Evolutionary conservation across 2,797 vertebrate genomes (phyloP).

Genomic region (Silurus aristotelis): DNA sequence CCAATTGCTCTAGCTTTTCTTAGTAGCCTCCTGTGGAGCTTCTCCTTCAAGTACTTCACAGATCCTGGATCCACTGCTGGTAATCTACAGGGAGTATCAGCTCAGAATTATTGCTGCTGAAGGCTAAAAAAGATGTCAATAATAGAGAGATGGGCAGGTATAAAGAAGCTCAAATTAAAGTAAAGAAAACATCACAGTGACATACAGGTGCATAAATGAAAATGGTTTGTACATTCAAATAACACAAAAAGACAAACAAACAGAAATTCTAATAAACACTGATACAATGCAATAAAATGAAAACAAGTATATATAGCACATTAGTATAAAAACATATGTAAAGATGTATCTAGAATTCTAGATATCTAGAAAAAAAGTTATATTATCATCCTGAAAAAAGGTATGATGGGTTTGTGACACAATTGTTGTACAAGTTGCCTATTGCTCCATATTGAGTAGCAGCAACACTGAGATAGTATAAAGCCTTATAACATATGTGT

Average conservation of each 20-base stretch:
- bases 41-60: conserved; percentile 53
- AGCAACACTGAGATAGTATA: not conserved
- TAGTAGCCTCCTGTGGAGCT: conserved; percentile 49
- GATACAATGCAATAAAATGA: not conserved
- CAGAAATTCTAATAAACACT: not conserved
- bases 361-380: no score
- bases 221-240: not conserved
- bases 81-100: conserved; percentile 48
- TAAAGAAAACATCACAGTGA: not conserved
- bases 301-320: not conserved
- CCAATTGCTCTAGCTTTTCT: conserved; percentile 56
- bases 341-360: not conserved
- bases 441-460: not conserved
- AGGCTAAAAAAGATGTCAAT: not conserved
- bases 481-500: no score
- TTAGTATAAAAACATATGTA: not conserved
- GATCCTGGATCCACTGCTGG: conserved; percentile 36
- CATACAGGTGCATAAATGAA: not conserved
- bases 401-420: not conserved
- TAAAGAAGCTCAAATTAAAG: not conserved
- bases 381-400: not conserved
- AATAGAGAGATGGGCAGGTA: not conserved
- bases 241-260: not conserved
- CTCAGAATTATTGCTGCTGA: conserved; percentile 14
- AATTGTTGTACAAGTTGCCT: not conserved